Percentiles rank a stretch among this genome's conserved stretches.
Evolutionary conservation across 2,797 vertebrate genomes (phyloP).

Genomic region (Scleropages formosus): DNA sequence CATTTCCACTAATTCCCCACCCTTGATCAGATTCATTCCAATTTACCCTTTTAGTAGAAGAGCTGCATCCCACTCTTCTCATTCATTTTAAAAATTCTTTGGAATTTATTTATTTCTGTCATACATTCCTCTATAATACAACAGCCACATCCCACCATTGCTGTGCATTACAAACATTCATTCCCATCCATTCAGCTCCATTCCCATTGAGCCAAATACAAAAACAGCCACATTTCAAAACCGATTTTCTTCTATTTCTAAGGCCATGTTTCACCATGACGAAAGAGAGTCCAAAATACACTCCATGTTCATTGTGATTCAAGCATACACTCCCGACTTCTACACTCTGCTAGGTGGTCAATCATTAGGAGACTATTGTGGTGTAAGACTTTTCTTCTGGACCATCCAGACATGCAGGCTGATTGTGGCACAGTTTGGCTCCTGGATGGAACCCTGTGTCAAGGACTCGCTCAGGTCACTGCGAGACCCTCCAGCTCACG

Average conservation of each 20-base stretch:
- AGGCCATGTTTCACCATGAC: slow-evolving; percentile 27
- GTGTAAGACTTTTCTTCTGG: slow-evolving; percentile 31
- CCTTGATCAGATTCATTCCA: no score
- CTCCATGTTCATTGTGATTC: slow-evolving; percentile 43
- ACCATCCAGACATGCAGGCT: slow-evolving; percentile 26
- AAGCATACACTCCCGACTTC: slow-evolving; percentile 44
- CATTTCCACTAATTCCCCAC: no score
- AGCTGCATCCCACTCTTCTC: no score
- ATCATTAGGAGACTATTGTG: slow-evolving; percentile 12
- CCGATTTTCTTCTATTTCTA: slow-evolving; percentile 12
- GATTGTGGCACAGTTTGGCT: slow-evolving; percentile 15
- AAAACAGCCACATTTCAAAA: slow-evolving; percentile 26
- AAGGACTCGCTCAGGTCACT: slow-evolving; percentile 8
- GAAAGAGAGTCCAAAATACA: slow-evolving; percentile 28
- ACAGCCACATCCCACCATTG: no score
- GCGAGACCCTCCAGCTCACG: slow-evolving; percentile 31
- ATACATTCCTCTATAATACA: no score
- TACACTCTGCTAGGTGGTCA: slow-evolving; percentile 34
- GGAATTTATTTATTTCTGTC: no score
- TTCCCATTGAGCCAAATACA: not conserved
- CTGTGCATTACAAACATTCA: no score
- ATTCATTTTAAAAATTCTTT: no score
- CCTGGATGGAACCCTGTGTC: no score
- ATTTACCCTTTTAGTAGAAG: no score
- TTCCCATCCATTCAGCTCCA: slow-evolving; percentile 1